These are phyloP conservation scores for Lepilemur septentrionalis DNA, from an alignment of 2,797 vertebrate genomes.

Conservation along the genomic window DNA sequence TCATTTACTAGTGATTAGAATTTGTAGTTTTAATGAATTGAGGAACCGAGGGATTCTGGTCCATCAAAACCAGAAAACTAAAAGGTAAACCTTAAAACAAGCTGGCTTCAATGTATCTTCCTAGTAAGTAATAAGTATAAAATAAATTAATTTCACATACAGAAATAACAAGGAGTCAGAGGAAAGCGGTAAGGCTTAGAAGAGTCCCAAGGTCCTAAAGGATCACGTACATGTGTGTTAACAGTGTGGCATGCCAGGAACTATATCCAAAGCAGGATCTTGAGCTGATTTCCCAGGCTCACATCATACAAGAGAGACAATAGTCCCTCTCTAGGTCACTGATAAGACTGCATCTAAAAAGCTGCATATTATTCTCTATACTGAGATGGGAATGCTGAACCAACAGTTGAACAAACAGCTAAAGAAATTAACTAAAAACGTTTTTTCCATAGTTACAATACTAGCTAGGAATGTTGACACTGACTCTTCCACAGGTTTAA, in stretches of 20 bases:
- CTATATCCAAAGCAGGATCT: background rate
- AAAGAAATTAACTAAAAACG: background rate
- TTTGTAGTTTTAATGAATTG: background rate
- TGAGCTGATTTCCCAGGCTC: conserved; percentile 23
- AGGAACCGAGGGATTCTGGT: background rate
- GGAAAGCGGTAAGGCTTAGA: conserved; percentile 6
- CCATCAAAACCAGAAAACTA: conserved; percentile 24
- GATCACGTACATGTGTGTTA: background rate
- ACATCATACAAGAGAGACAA: conserved; percentile 50
- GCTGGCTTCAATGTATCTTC: background rate
- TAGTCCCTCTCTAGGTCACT: conserved; percentile 62
- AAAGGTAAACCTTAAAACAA: conserved; percentile 15
- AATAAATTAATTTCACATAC: background rate
- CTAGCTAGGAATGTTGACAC: background rate
- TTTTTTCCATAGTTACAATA: background rate
- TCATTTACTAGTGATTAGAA: background rate
- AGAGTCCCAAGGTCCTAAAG: background rate
- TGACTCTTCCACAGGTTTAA: background rate
- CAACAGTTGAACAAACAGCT: conserved; percentile 3
- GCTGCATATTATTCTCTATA: background rate
- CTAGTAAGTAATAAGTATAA: background rate
- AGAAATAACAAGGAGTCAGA: background rate
- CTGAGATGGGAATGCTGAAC: conserved; percentile 14
- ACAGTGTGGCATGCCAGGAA: background rate
- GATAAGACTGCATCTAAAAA: conserved; percentile 47